Base-by-base conservation (phyloP, 1,140 invertebrate species). In the Delia radicum region DNA sequence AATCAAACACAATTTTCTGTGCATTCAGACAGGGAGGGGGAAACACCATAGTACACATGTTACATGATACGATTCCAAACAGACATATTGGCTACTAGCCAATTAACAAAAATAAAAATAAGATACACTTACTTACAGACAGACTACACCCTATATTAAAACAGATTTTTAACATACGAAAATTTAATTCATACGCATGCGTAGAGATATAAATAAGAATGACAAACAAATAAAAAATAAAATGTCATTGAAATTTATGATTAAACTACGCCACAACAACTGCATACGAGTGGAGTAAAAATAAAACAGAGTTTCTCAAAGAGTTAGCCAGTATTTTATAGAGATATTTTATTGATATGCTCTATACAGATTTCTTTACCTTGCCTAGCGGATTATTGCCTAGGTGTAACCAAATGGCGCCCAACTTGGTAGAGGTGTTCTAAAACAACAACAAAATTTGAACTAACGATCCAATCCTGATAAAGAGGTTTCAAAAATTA, bases 41-140 rank as follows among this genome's bases (percentile, higher is more conserved):
- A 55, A 55, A 55, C 48, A 55, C 6, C 10, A 55, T 18, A 21
- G 24, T n/a, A 55, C 18, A 24, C 8, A 24, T 21, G 21, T 55
- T 18, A 42, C 37, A 42, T 42, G 48, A 55, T n/a, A 55, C 48
- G 24, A 55, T 55, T n/a, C n/a, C 48, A n/a, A 33, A 33, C 29
- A 69, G 65, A 69, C 65, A 69, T 69, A 33, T 69, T 69, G 65
- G 65, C 65, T 24, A 69, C 65, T 18, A 21, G 65, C 65, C 65
- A 69, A 69, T 69, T 69, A 69, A 69, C 15, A 69, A 69, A 33
- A 6, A 27, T 3, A 63, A 63, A 62, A 62, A 24, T 3, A 21
- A 62, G n/a, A 67, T 26, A 31, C 27, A 67, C 18, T 55, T 55
- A 55, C 62, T 10, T 28, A 27, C 63, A 31, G 27, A 61, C 55